A percentile compares a stretch with the other conserved stretches of the same genome.
phyloP scores from a whole-genome alignment of 2,888 invertebrate genomes.

The Papilio elwesi region DNA sequence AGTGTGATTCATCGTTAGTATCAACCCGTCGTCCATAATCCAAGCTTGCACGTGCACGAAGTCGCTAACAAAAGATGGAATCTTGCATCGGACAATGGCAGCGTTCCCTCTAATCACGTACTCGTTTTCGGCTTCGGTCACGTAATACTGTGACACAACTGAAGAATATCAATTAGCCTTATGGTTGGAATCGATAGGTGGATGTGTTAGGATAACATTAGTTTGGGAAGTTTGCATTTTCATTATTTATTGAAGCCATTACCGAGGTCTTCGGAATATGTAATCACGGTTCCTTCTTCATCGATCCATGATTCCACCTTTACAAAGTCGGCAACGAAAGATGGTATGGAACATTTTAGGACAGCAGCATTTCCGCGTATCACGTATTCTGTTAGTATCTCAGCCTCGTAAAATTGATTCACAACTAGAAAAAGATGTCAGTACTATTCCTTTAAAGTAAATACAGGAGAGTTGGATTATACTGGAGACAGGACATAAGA shows the following conservation, averaged over 20 bases:
- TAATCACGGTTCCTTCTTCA: conserved; percentile 87
- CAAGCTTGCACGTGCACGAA: conserved; percentile 94
- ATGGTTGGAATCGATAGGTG: conserved; percentile 60
- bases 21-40: conserved; percentile 90
- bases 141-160: conserved; percentile 95
- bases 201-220: conserved; percentile 62
- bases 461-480: conserved; percentile 19
- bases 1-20: conserved; percentile 85
- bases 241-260: conserved; percentile 68
- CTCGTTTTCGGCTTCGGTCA: conserved; percentile 96
- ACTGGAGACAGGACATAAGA: conserved; percentile 37
- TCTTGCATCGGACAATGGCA: conserved; percentile 96
- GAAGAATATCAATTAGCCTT: conserved; percentile 77
- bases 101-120: conserved; percentile 96
- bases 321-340: conserved; percentile 96
- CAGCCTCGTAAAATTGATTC: conserved; percentile 95
- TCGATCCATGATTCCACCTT: conserved; percentile 93
- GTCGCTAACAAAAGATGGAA: conserved; percentile 96
- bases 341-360: conserved; percentile 94
- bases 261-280: conserved; percentile 89
- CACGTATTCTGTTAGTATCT: conserved; percentile 94
- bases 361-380: conserved; percentile 95
- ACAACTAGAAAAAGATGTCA: conserved; percentile 78
- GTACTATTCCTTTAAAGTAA: conserved; percentile 11
- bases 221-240: conserved; percentile 58